A percentile compares a stretch with the other conserved stretches of the same genome.
Conservation (phyloP, 2,888 invertebrate genomes). For the Coleophora flavipennella region DNA sequence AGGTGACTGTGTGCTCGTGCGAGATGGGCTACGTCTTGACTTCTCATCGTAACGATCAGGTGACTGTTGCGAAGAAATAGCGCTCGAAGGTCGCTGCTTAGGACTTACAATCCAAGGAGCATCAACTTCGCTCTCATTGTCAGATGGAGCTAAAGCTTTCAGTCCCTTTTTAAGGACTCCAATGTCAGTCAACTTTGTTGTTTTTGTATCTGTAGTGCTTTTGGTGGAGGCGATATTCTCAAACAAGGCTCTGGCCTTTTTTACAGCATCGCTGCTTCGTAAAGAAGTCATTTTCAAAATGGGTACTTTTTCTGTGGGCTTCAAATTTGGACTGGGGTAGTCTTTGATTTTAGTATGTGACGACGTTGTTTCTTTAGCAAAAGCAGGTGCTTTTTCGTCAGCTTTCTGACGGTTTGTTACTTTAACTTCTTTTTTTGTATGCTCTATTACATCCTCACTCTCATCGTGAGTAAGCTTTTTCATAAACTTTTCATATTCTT, state of each 20-base stretch:
- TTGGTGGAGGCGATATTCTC: constrained; percentile 73
- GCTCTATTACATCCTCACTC: constrained; percentile 24
- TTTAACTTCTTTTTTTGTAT: constrained; percentile 10
- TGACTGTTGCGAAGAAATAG: constrained; percentile 21
- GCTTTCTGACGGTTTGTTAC: constrained; percentile 11
- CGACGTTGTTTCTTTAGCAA: constrained; percentile 34
- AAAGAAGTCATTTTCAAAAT: constrained; percentile 53
- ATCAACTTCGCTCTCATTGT: constrained; percentile 33
- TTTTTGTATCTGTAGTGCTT: constrained; percentile 34
- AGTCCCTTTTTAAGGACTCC: constrained; percentile 52
- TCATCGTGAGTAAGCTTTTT: constrained; percentile 39
- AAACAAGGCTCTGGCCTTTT: constrained; percentile 79
- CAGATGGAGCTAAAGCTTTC: constrained; percentile 29
- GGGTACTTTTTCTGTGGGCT: constrained; percentile 33
- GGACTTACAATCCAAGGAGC: constrained; percentile 13
- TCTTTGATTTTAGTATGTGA: constrained; percentile 37
- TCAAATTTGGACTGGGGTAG: constrained; percentile 26
- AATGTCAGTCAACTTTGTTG: constrained; percentile 64
- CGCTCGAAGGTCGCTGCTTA: constrained; percentile 25
- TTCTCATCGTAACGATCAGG: constrained; percentile 20
- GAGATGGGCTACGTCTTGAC: constrained; percentile 31
- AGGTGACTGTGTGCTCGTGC: constrained; percentile 30
- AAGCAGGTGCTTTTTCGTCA: constrained; percentile 24
- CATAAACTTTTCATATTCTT: constrained; percentile 59
- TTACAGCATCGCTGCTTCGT: constrained; percentile 76